These are phyloP conservation scores for Drosophila gunungcola DNA, from an alignment of 1,140 invertebrate genomes.

Conservation along the genomic window DNA sequence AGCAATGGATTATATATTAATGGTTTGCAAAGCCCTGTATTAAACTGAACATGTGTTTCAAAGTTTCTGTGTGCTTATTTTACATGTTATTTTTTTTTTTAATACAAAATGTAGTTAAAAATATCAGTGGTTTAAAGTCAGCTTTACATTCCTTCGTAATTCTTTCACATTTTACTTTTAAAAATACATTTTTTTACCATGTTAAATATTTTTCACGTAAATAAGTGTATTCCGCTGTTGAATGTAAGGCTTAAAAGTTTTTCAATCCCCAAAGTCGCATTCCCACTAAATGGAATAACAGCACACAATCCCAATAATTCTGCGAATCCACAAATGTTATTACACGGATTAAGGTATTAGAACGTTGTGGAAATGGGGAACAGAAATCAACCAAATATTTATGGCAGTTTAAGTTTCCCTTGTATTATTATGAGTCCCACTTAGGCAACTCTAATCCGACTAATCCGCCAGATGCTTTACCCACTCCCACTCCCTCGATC, in stretches of 20 bases:
- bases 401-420: slow-evolving; percentile 17
- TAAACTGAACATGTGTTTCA: too few species aligned
- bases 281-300: not conserved
- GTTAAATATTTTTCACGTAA: too few species aligned
- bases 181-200: too few species aligned
- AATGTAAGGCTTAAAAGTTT: not conserved
- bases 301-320: not conserved
- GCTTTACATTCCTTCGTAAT: too few species aligned
- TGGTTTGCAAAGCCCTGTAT: too few species aligned
- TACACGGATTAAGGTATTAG: slow-evolving; percentile 6
- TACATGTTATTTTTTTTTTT: too few species aligned
- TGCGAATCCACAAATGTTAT: not conserved
- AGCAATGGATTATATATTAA: too few species aligned
- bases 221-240: too few species aligned
- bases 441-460: slow-evolving; percentile 16
- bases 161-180: too few species aligned
- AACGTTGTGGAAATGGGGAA: not conserved
- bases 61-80: too few species aligned
- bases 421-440: not conserved
- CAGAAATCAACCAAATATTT: slow-evolving; percentile 7
- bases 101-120: too few species aligned
- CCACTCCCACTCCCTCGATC: not conserved
- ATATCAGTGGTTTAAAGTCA: too few species aligned
- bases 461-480: slow-evolving; percentile 20
- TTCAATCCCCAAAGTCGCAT: not conserved